phyloP scores from a whole-genome alignment of 2,113 vertebrate genomes.

The Rhea americana region DNA sequence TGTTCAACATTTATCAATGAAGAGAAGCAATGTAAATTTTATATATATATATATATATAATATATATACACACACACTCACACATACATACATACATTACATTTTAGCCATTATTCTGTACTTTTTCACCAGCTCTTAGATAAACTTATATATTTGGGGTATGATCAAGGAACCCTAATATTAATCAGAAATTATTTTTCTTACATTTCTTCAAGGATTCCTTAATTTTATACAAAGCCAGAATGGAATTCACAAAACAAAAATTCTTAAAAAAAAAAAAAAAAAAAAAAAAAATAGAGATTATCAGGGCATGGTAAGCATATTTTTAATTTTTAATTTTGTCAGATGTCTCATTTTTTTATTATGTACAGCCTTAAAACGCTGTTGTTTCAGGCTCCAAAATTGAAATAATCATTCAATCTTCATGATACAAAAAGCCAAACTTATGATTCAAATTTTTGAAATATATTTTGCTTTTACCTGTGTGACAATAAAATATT shows the following conservation, averaged over 20 bases:
- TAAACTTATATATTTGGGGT: background rate
- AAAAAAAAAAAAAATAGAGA: background rate
- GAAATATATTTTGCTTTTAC: conserved; percentile 19
- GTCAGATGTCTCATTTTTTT: background rate
- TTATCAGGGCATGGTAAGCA: background rate
- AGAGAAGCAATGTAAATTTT: background rate
- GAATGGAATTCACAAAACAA: background rate
- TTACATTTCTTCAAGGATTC: background rate
- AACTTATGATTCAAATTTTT: conserved; percentile 45
- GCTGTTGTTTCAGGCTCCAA: background rate
- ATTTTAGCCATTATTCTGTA: background rate
- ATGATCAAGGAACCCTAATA: background rate
- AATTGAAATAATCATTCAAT: conserved; percentile 10
- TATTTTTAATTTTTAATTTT: too few species aligned
- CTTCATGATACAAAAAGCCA: background rate
- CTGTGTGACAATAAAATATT: conserved; percentile 35
- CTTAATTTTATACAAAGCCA: background rate
- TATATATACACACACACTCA: rapidly evolving
- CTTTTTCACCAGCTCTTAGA: background rate
- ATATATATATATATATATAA: background rate
- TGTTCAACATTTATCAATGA: background rate
- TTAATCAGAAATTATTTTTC: background rate
- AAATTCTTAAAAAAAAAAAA: background rate
- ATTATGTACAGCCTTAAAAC: background rate
- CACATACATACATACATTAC: rapidly evolving